phyloP scores from a whole-genome alignment of 2,888 invertebrate species.

The Leptura quadrifasciata region DNA sequence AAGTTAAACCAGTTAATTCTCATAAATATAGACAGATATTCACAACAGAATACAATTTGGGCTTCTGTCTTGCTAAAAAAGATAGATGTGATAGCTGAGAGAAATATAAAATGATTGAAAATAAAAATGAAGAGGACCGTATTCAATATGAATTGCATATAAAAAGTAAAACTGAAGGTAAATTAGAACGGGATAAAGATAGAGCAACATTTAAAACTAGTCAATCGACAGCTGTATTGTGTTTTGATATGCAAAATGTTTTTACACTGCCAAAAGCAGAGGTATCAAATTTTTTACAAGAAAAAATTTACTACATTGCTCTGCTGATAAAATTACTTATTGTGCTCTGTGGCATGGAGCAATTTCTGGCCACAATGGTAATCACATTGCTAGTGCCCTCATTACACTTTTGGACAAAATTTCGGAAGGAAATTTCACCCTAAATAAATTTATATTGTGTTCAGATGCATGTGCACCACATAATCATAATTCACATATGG shows the following conservation, averaged over 20 bases:
- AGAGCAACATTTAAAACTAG: neutral
- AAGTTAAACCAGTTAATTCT: constrained; percentile 11
- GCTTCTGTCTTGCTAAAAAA: neutral
- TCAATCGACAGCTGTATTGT: constrained; percentile 2
- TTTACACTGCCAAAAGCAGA: too few species aligned
- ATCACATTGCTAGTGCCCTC: constrained; percentile 14
- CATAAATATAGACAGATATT: too few species aligned
- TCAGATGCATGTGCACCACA: constrained; percentile 24
- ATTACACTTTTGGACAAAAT: constrained; percentile 5
- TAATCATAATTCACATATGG: constrained; percentile 13
- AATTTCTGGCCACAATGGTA: constrained; percentile 20
- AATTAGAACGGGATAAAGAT: neutral
- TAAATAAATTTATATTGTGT: constrained; percentile 21
- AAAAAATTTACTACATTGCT: constrained; percentile 11
- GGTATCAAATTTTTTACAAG: too few species aligned
- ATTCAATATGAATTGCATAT: constrained; percentile 7
- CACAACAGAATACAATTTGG: constrained; percentile 24
- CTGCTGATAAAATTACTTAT: constrained; percentile 5
- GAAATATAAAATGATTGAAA: constrained; percentile 4
- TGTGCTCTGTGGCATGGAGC: constrained; percentile 24
- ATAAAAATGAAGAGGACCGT: neutral
- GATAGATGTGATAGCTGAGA: constrained; percentile 13
- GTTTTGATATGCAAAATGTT: neutral
- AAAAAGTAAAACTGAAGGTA: constrained; percentile 6
- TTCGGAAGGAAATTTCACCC: constrained; percentile 7